Evolutionary conservation across 2,797 vertebrate species (phyloP).

Genomic region (Natrix natrix): DNA sequence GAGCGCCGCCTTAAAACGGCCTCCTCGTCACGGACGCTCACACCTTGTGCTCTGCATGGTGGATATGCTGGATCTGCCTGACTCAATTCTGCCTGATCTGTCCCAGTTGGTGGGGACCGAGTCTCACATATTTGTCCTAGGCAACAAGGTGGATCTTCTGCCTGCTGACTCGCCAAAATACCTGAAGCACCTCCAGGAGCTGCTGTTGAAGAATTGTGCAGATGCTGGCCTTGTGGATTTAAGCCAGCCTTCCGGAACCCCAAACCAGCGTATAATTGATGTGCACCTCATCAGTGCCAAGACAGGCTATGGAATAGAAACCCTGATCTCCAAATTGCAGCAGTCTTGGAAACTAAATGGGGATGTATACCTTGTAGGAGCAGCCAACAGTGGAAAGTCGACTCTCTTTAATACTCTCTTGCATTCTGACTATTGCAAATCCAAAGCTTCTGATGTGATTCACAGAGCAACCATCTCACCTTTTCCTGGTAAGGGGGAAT

Average conservation of each 20-base stretch:
- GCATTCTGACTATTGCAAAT: conserved; percentile 88
- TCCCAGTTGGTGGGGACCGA: conserved; percentile 63
- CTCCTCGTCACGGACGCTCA: conserved; percentile 65
- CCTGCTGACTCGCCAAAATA: conserved; percentile 77
- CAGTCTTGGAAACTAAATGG: conserved; percentile 84
- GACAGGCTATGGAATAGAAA: conserved; percentile 88
- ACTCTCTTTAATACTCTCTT: conserved; percentile 91
- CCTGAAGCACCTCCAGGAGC: conserved; percentile 74
- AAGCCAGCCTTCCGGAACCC: rapidly evolving
- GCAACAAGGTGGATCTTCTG: conserved; percentile 88
- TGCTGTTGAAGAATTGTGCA: conserved; percentile 68
- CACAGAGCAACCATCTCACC: conserved; percentile 86
- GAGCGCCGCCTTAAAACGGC: conserved; percentile 49
- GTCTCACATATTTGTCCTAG: conserved; percentile 77
- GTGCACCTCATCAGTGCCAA: conserved; percentile 90
- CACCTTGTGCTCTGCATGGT: conserved; percentile 84
- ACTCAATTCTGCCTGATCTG: conserved; percentile 71
- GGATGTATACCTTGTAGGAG: conserved; percentile 87
- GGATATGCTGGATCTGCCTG: conserved; percentile 85
- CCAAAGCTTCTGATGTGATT: conserved; percentile 74
- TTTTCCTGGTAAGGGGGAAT: conserved; percentile 82
- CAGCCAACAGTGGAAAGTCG: conserved; percentile 88
- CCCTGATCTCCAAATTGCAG: conserved; percentile 82
- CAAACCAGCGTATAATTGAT: conserved; percentile 60
- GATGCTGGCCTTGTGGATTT: conserved; percentile 64